These are phyloP conservation scores for Sminthurides bifidus DNA, from an alignment of 1,140 invertebrate species.

Conservation along the genomic window DNA sequence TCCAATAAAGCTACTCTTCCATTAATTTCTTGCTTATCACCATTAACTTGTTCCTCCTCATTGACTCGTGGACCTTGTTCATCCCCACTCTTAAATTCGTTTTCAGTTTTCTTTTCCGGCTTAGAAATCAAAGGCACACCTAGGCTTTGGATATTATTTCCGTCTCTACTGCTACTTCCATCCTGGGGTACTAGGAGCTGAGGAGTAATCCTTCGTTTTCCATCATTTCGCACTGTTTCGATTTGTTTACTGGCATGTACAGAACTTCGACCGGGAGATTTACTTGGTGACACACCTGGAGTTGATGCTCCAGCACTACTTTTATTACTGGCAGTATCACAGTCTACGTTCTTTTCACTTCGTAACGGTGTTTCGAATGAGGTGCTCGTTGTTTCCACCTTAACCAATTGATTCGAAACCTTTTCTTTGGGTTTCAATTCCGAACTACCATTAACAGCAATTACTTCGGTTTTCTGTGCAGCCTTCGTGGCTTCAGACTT, in stretches of 20 bases:
- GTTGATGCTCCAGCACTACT: too few relatives aligned
- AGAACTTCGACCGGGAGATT: too few relatives aligned
- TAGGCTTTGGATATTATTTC: neutral
- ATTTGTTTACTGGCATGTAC: constrained; percentile 93
- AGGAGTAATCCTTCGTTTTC: constrained; percentile 85
- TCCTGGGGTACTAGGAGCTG: constrained; percentile 69
- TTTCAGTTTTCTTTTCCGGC: neutral
- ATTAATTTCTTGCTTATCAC: neutral
- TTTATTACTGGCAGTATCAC: too few relatives aligned
- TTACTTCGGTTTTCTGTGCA: too few relatives aligned
- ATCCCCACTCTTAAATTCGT: neutral
- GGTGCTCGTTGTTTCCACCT: too few relatives aligned
- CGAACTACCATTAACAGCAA: too few relatives aligned
- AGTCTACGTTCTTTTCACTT: too few relatives aligned
- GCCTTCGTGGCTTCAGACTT: neutral
- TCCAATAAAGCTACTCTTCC: neutral
- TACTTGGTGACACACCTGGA: too few relatives aligned
- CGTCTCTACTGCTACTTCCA: neutral
- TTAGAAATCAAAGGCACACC: neutral
- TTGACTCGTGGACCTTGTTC: neutral
- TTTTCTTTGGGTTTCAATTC: too few relatives aligned
- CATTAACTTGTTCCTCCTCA: neutral
- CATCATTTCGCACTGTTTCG: constrained; percentile 85
- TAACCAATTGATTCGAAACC: too few relatives aligned
- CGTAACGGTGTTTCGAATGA: too few relatives aligned